Base-by-base conservation (phyloP, 1,140 invertebrate species). In the Drosophila sturtevanti region DNA sequence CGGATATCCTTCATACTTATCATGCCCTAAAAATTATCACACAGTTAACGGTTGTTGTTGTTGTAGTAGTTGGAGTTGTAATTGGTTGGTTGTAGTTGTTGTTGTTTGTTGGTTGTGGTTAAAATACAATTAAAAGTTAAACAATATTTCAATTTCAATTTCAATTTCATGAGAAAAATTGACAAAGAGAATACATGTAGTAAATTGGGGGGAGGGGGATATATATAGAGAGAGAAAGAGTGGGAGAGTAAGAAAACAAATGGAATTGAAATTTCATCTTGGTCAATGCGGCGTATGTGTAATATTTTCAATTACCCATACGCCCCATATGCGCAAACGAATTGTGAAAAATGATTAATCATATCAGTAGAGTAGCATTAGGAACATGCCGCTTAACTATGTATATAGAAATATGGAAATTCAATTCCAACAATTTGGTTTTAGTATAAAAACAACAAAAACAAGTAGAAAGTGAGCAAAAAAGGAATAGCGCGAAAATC, bases 1-100 rank as follows among this genome's bases (percentile, higher is more conserved):
- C 76, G 75, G 74, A 91, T 91, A 91, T 86, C 84, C 90, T 76
- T 91, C 90, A 89, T 91, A 91, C 84, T 91, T 91, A 89, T 91
- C 90, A 90, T 90, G 77, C 79, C 89, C 89, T 90, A 90, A 64
- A 89, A 73, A 77, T 85, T 80, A 79, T 77, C 76, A 81, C 74
- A 74, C 72, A 68, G 52, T 78, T 69, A 55, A 84, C 73, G 56
- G 80, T 86, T 62, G 64, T 48, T 48, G 41, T 48, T 44, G 41
- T 44, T 41, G 60, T 61, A 37, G 14, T 44, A 44, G 61, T 69
- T 69, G 63, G 27, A 31, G 69, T 73, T 62, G 35, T 37, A 31
- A 41, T 73, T 67, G 62, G 62, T 75, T 59, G 54, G 56, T 74
- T 27, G 79, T 62, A 72, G 74, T 64, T 69, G 59, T 72, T 67